Evolutionary conservation across 2,113 vertebrate species (phyloP).

Genomic region (Copsychus sechellarum): DNA sequence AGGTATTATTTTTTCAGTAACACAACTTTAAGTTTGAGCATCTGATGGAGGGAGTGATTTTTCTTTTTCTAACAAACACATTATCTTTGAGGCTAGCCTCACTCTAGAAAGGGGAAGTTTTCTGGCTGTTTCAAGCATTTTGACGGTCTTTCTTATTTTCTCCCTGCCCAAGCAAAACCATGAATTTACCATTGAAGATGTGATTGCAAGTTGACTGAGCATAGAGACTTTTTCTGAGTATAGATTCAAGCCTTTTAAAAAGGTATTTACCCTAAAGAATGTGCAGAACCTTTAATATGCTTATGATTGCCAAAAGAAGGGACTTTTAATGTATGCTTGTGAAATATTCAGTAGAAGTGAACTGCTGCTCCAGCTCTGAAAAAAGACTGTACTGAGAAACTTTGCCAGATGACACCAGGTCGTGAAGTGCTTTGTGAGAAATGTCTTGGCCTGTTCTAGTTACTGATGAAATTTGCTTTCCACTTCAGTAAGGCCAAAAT

Average conservation of each 20-base stretch:
- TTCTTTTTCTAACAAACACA: neutral
- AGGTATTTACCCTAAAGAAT: neutral
- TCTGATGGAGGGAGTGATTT: neutral
- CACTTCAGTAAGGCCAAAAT: slow-evolving; percentile 44
- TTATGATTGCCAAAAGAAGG: neutral
- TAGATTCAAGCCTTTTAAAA: neutral
- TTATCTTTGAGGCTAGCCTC: neutral
- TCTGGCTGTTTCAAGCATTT: neutral
- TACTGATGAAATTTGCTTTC: slow-evolving; percentile 53
- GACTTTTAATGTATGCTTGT: neutral
- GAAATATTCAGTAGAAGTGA: neutral
- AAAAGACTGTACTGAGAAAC: neutral
- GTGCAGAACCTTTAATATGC: neutral
- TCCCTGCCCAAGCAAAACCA: neutral
- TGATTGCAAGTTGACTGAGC: neutral
- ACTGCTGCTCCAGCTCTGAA: neutral
- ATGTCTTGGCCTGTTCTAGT: slow-evolving; percentile 47
- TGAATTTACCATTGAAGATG: neutral
- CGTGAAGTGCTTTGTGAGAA: slow-evolving; percentile 54
- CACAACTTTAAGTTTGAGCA: neutral
- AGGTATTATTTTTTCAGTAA: neutral
- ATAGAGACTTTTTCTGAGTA: neutral
- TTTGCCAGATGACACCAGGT: slow-evolving; percentile 50
- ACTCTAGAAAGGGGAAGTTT: neutral
- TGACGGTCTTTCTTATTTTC: neutral